A percentile compares a stretch with the other conserved stretches of the same genome.
Evolutionary conservation across 2,113 vertebrate species (phyloP).

Genomic region (Notothenia rossii): DNA sequence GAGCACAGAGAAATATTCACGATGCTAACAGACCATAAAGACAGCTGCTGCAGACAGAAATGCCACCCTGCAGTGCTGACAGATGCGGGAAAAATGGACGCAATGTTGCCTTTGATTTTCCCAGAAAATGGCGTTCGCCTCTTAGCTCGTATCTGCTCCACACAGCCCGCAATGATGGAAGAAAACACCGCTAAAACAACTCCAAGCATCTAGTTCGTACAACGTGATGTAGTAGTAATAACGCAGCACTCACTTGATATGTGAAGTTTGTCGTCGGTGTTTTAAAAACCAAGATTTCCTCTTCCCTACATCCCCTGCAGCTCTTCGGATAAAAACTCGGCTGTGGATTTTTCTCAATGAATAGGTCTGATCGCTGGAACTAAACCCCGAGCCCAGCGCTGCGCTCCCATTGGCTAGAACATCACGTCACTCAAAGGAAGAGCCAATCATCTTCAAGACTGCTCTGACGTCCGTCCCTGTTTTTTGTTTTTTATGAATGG

Average conservation of each 20-base stretch:
- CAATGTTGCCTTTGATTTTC: conserved; percentile 20
- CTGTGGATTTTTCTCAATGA: conserved; percentile 82
- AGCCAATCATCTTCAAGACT: conserved; percentile 58
- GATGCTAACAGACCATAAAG: conserved; percentile 4
- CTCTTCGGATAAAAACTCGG: conserved; percentile 59
- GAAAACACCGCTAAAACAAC: background rate
- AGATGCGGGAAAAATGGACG: conserved; percentile 33
- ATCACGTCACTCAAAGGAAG: conserved; percentile 39
- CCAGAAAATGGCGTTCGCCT: conserved; percentile 83
- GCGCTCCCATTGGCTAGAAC: conserved; percentile 65
- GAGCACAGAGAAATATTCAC: conserved; percentile 22
- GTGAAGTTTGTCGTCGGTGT: conserved; percentile 35
- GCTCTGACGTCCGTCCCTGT: conserved; percentile 38
- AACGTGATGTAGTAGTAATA: background rate
- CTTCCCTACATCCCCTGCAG: conserved; percentile 55
- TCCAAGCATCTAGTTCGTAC: background rate
- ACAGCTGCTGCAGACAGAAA: conserved; percentile 1
- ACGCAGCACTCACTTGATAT: conserved; percentile 46
- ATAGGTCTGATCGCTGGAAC: conserved; percentile 46
- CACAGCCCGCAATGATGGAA: background rate
- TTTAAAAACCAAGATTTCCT: conserved; percentile 12
- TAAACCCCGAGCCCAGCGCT: background rate
- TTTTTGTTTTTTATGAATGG: conserved; percentile 83
- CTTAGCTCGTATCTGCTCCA: conserved; percentile 15
- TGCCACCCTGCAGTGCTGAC: background rate